Base-by-base conservation (phyloP, 1,140 invertebrate species). In the Musca vetustissima region DNA sequence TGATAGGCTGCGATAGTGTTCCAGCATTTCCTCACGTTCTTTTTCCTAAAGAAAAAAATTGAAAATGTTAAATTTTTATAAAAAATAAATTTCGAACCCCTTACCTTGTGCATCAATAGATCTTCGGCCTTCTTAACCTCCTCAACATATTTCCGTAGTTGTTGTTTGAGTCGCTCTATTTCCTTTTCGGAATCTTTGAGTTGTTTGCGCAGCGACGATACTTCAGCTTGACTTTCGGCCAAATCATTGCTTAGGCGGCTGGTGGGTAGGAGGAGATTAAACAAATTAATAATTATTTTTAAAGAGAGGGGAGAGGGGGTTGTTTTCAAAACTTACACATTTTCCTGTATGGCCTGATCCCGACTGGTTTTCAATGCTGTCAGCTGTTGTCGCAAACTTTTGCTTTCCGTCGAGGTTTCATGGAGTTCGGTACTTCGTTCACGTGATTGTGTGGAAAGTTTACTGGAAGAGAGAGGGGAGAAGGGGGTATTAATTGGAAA, bases 91-190 rank as follows among this genome's bases (percentile, higher is more conserved):
- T 22, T n/a, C n/a, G n/a, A n/a, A n/a, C n/a, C n/a, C n/a, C 53
- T 19, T 7, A 81, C 88, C 84, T 89, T 90, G 69, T 84, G 74
- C 67, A 84, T 83, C 9, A 90, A 79, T 22, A 89, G 74, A 64
- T 90, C 88, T 72, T 90, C 88, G 15, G 86, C 85, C 43, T 87
- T 83, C 71, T 88, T 85, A 8, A 90, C 87, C 80, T 90, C 88
- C 69, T 84, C 84, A 0, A 90, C 88, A 71, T 90, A 90, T 69
- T 87, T 87, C 71, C 89, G 88, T 59, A 90, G 74, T 75, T 90
- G 88, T 61, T 84, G 80, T 74, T 89, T 89, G 57, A 90, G 78
- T 70, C 88, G 86, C 52, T 85, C 84, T 2, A 88, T 85, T 80
- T 90, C 87, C 55, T 83, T 79, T 21, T 85, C 84, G 4, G 85